Evolutionary conservation across 2,797 vertebrate species (phyloP), one percentile per base, ranked within the genome.

Genomic region (Dendrocincla fuliginosa): DNA sequence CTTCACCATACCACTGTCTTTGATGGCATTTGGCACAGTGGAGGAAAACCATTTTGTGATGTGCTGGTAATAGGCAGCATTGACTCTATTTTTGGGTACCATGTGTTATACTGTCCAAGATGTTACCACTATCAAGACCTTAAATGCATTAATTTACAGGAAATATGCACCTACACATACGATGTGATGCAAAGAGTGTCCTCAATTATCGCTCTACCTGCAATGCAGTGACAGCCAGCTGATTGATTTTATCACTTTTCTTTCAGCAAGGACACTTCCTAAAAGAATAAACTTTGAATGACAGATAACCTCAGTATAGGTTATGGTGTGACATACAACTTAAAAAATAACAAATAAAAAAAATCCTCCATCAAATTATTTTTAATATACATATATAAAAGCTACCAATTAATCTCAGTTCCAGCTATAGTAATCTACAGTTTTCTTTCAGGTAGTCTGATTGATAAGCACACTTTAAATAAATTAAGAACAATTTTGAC

Each of bases 1-100:
- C 56, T 56, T 0, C 0, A 37, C 71, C 32, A 27, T 4, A 16
- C 27, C 3, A 8, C 23, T 16, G 69, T 16, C 3, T 1, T 11
- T 77, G 81, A 44, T 35, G 64, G 41, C 35, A 33, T 16, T 42
- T 35, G 32, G 44, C 30, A 52, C 7, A 4, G 37, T 25, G 41
- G 23, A 60, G 49, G 22, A 83, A 68, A 74, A 63, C 37, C 30
- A 10, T 70, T 83, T 56, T 85, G 49, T 74, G 60, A 75, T 50
- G 41, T 42, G 33, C 24, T 28, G 59, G 52, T n/a, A 52, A 82
- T 4, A 79, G 64, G 44, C 1, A 4, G 5, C 2, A 2, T 25
- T n/a, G 28, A 59, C 63, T 71, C 68, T 60, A 1, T 13, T 87
- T 78, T 35, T 53, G n/a, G 71, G n/a, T 53, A 76, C 27, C 35